Evolutionary conservation across 2,113 vertebrate species (phyloP).

Genomic region (Numenius arquata): DNA sequence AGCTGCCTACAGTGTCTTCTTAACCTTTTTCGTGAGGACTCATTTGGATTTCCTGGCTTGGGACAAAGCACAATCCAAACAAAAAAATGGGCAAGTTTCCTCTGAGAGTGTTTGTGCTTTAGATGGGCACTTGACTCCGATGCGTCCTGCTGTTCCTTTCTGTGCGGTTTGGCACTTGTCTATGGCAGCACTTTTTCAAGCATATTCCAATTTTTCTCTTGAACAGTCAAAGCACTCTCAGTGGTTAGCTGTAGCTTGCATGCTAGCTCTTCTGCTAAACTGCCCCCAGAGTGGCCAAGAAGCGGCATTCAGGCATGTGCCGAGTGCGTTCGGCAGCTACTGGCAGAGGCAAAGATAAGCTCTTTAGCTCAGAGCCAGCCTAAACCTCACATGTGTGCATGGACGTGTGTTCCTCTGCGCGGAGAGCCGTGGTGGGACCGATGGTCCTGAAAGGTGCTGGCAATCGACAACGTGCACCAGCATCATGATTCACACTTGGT

Average conservation of each 20-base stretch:
- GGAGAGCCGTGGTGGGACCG: background rate
- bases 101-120: background rate
- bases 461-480: fast-evolving
- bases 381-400: background rate
- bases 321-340: fast-evolving
- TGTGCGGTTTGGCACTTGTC: slow-evolving; percentile 33
- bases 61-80: slow-evolving; percentile 1
- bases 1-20: background rate
- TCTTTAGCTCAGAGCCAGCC: background rate
- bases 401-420: fast-evolving
- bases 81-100: background rate
- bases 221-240: slow-evolving; percentile 23
- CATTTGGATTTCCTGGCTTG: slow-evolving; percentile 7
- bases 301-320: background rate
- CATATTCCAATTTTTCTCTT: slow-evolving; percentile 43
- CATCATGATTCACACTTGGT: fast-evolving
- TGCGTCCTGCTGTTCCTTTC: slow-evolving; percentile 49
- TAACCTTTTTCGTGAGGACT: slow-evolving; percentile 21
- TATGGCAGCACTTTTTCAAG: slow-evolving; percentile 1
- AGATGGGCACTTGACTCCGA: slow-evolving; percentile 7
- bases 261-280: background rate
- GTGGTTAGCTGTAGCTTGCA: background rate
- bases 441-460: background rate
- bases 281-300: background rate
- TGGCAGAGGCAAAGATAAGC: background rate